Evolutionary conservation across 2,888 invertebrate genomes (phyloP).

Genomic region (Agrotis puta): DNA sequence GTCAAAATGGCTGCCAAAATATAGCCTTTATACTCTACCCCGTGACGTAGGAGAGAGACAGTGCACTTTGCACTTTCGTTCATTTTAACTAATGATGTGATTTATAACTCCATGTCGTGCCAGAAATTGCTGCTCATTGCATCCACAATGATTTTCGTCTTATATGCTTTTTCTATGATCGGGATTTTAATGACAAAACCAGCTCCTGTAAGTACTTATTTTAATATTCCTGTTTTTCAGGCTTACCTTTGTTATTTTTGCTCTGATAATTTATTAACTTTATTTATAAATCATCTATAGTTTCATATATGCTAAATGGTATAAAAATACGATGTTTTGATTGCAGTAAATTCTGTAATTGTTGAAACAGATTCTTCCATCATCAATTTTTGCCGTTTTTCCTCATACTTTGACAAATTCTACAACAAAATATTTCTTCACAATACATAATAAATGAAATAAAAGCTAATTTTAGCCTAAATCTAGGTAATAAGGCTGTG

Average conservation of each 20-base stretch:
- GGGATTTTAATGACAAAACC: conserved; percentile 74
- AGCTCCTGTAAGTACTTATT: conserved; percentile 67
- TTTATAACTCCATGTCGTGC: conserved; percentile 71
- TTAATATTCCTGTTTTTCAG: background rate
- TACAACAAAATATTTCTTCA: background rate
- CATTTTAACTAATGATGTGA: conserved; percentile 66
- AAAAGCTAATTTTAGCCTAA: conserved; percentile 40
- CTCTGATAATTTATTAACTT: background rate
- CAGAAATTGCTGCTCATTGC: conserved; percentile 69
- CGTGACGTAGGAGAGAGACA: conserved; percentile 56
- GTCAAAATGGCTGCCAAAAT: conserved; percentile 43
- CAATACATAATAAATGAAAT: conserved; percentile 17
- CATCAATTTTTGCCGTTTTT: background rate
- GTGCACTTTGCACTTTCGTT: conserved; percentile 67
- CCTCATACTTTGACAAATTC: background rate
- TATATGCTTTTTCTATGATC: conserved; percentile 75
- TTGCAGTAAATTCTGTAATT: background rate
- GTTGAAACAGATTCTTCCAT: background rate
- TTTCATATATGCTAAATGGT: background rate
- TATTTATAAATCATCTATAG: background rate
- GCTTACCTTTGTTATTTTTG: background rate
- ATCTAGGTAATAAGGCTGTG: conserved; percentile 59
- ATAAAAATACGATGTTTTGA: background rate
- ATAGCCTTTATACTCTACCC: conserved; percentile 29
- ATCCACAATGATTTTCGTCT: conserved; percentile 78